Percentiles rank a stretch among this genome's conserved stretches.
Evolutionary conservation across 2,797 vertebrate genomes (phyloP).

Genomic region (Sternotherus odoratus): DNA sequence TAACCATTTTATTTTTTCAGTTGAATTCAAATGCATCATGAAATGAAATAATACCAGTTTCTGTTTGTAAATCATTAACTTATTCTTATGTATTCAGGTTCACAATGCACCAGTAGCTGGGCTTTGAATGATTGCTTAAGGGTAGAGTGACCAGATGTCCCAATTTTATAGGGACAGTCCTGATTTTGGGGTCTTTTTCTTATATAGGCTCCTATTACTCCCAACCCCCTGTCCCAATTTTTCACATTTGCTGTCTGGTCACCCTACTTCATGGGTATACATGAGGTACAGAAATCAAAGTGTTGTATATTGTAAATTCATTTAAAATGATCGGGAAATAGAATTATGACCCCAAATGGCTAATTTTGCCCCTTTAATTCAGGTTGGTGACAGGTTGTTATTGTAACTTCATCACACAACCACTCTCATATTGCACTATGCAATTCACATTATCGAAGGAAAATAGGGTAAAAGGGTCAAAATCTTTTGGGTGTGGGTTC

Average conservation of each 20-base stretch:
- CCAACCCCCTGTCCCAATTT: no score
- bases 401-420: background rate
- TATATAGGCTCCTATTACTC: no score
- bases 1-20: background rate
- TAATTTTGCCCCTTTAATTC: background rate
- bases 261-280: no score
- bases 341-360: background rate
- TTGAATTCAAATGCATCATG: background rate
- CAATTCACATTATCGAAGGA: background rate
- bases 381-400: background rate
- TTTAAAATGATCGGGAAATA: background rate
- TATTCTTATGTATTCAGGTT: background rate
- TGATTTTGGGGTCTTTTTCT: no score
- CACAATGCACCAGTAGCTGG: background rate
- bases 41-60: no score
- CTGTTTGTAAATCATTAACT: no score
- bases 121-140: background rate
- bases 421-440: background rate
- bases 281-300: no score
- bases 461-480: background rate
- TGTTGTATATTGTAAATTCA: background rate
- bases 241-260: no score
- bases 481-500: background rate
- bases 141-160: no score
- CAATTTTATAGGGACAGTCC: no score